Evolutionary conservation across 2,797 vertebrate species (phyloP), one percentile per base, ranked within the genome.

Genomic region (Xerus rutilus): DNA sequence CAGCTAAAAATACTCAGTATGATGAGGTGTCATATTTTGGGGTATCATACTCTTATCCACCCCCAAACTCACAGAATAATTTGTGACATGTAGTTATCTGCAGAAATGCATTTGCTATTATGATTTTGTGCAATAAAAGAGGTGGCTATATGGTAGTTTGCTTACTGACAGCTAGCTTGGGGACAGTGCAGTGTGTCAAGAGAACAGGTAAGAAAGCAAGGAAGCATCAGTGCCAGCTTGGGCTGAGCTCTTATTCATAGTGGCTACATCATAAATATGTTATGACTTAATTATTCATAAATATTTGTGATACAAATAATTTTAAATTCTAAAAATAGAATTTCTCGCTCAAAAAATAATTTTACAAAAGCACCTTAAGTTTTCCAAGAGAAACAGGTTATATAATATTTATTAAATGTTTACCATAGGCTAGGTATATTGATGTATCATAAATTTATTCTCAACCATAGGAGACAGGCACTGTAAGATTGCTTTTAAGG

Each of bases 401-500:
- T 10, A 12, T 52, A 89, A 18, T 3, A 45, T 84, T 93, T 72
- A 73, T 94, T 72, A 89, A 88, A 64, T 88, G 10, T 3, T 92
- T 89, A 49, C 17, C 23, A 43, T 73, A 4, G 43, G 3, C 20
- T n/a, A 89, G 32, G 13, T 7, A 15, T 91, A 4, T 83, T 93
- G 57, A 47, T 67, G 23, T 49, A 54, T 73, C 35, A 70, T 62
- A 88, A 88, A 65, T 32, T 91, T 92, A 69, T 81, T 73, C 13
- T 77, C 49, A 81, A 76, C 30, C 32, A 88, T 57, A 64, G 69
- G 23, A 83, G 8, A 59, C 7, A 91, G 21, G 10, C n/a, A 35
- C 82, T 96, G 95, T 94, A 85, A 92, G 76, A 54, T 76, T 92
- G 84, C 79, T 87, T 72, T 87, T 84, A 94, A 93, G 45, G 28